Percentiles rank a stretch among this genome's conserved stretches.
These are phyloP conservation scores for Drosophila pandora DNA, from an alignment of 1,140 invertebrate genomes.

Conservation along the genomic window DNA sequence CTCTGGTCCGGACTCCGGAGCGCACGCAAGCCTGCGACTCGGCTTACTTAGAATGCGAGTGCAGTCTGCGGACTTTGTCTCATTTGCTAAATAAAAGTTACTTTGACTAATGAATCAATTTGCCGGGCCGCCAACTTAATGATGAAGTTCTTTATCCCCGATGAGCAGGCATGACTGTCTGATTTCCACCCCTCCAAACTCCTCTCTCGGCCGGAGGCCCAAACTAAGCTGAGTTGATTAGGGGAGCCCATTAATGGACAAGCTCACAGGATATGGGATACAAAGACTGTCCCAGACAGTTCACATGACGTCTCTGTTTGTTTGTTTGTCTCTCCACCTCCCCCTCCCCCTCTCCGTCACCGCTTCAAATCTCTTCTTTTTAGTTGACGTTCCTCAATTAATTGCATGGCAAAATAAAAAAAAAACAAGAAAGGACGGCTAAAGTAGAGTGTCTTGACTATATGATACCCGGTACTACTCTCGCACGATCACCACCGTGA, in stretches of 20 bases:
- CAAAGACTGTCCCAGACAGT: constrained; percentile 64
- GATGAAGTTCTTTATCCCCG: constrained; percentile 57
- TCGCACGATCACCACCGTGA: too few relatives aligned
- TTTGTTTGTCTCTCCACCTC: constrained; percentile 31
- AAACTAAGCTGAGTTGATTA: constrained; percentile 67
- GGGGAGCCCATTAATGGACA: constrained; percentile 74
- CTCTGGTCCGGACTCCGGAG: neutral
- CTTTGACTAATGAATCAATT: constrained; percentile 83
- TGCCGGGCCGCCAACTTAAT: constrained; percentile 57
- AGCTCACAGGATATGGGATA: constrained; percentile 75
- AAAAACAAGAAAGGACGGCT: constrained; percentile 8
- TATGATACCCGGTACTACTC: too few relatives aligned
- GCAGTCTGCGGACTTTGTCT: constrained; percentile 21
- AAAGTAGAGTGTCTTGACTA: too few relatives aligned
- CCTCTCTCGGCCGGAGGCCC: neutral
- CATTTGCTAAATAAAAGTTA: constrained; percentile 75
- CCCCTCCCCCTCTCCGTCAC: constrained; percentile 7
- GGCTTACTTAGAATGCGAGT: constrained; percentile 26
- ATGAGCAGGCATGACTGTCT: constrained; percentile 48
- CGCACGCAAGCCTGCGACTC: constrained; percentile 31
- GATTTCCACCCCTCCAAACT: constrained; percentile 10
- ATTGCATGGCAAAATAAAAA: constrained; percentile 64
- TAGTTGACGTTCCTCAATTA: constrained; percentile 70
- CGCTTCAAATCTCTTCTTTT: constrained; percentile 43
- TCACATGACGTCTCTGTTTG: constrained; percentile 79